Evolutionary conservation across 2,797 vertebrate genomes (phyloP).

Genomic region (Anisognathus igniventris): DNA sequence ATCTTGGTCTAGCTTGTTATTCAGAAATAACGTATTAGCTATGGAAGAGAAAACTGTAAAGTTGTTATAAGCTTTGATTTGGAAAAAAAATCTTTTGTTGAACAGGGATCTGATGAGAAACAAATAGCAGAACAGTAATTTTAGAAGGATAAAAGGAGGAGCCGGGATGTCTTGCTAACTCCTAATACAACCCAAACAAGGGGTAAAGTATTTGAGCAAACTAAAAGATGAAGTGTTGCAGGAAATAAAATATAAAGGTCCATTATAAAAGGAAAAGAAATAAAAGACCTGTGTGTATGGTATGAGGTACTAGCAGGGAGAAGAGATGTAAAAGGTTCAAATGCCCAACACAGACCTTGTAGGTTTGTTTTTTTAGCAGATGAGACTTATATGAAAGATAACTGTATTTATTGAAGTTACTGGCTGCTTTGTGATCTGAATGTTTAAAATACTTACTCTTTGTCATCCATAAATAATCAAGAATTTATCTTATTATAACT

Average conservation of each 20-base stretch:
- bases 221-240: background rate
- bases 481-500: background rate
- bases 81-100: background rate
- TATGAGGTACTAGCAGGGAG: background rate
- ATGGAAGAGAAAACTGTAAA: background rate
- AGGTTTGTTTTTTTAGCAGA: background rate
- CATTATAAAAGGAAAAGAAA: background rate
- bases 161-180: background rate
- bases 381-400: background rate
- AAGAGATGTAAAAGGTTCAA: background rate
- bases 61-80: background rate
- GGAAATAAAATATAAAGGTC: background rate
- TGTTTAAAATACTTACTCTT: background rate
- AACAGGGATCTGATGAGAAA: background rate
- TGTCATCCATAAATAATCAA: background rate
- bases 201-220: background rate
- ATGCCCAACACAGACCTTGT: background rate
- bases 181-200: background rate
- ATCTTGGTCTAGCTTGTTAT: background rate
- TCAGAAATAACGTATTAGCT: background rate
- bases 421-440: background rate
- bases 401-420: background rate
- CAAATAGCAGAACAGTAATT: background rate
- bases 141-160: background rate
- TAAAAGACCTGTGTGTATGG: background rate